Evolutionary conservation across 2,888 invertebrate genomes (phyloP), one percentile per base, ranked within the genome.

Genomic region (Pachycephus smyrnensis): DNA sequence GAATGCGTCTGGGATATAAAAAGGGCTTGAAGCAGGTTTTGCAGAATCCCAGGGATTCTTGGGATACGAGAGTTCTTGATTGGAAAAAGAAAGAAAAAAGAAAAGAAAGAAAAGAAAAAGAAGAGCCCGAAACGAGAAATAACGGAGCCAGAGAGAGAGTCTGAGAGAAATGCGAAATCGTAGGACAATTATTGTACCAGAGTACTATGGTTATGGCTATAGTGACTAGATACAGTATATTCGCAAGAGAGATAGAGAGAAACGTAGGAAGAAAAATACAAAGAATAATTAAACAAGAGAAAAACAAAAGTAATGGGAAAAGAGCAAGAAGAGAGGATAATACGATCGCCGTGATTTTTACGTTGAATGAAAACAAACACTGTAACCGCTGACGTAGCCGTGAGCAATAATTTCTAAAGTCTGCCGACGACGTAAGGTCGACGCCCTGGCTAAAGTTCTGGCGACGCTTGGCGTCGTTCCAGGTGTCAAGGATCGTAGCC

Each of bases 351-450:
- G 6, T 15, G 40, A 40, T 40, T 15, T 40, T 15, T 4, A 40
- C 40, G 40, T 74, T 73, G 76, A 83, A 83, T 80, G 89, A 88
- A 90, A 89, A 89, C 88, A 90, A 89, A 90, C 88, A 88, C 78
- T 80, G 85, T 85, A 85, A 86, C 82, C 84, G 89, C 90, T 89
- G 89, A 90, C 89, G 87, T 84, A 86, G 86, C 82, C 83, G 40
- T 15, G 81, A 81, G 88, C 83, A 88, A 90, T 90, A 89, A 90
- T 90, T 90, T 88, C 87, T 86, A 86, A 88, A 88, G 88, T 85
- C 89, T 89, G 89, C 89, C 87, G 88, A 84, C 88, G 88, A 88
- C 90, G 86, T 88, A 86, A 88, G 90, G 88, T 88, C 88, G 87
- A 87, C 86, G 87, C 86, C 86, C 87, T 80, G 76, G 80, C 79